These are phyloP conservation scores for Lochmaea crataegi DNA, from an alignment of 2,888 invertebrate genomes.

Conservation along the genomic window DNA sequence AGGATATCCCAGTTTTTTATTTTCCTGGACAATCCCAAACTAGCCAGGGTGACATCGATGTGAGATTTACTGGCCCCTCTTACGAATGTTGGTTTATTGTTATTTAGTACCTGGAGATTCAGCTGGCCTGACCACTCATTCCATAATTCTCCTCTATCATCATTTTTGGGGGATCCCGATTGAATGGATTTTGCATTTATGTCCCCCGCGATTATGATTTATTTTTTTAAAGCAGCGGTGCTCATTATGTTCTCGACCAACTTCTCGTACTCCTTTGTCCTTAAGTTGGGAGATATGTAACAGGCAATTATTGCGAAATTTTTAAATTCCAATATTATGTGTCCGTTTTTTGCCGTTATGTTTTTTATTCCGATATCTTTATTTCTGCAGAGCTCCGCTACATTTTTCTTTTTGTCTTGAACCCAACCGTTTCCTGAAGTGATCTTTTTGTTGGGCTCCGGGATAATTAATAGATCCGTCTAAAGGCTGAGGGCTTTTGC, in stretches of 20 bases:
- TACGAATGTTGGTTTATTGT: constrained; percentile 23
- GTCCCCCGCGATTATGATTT: constrained; percentile 21
- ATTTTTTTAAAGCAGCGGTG: neutral
- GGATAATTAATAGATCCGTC: neutral
- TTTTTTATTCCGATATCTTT: neutral
- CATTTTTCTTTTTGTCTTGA: neutral
- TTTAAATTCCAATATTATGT: neutral
- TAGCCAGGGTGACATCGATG: neutral
- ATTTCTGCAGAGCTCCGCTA: neutral
- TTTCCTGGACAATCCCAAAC: neutral
- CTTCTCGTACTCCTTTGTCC: neutral
- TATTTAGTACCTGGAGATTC: constrained; percentile 15
- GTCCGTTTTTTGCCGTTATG: neutral
- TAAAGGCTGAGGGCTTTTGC: neutral
- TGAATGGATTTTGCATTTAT: constrained; percentile 26
- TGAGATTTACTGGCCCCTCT: constrained; percentile 1
- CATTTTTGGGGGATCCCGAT: constrained; percentile 26
- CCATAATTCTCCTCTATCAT: constrained; percentile 23
- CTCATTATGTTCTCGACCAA: constrained; percentile 19
- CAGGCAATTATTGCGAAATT: neutral
- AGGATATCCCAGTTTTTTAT: neutral
- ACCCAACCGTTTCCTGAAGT: neutral
- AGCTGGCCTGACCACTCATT: constrained; percentile 20
- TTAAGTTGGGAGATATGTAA: neutral
- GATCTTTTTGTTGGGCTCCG: neutral